Conservation (phyloP, 2,113 vertebrate species). For the Rhea pennata region DNA sequence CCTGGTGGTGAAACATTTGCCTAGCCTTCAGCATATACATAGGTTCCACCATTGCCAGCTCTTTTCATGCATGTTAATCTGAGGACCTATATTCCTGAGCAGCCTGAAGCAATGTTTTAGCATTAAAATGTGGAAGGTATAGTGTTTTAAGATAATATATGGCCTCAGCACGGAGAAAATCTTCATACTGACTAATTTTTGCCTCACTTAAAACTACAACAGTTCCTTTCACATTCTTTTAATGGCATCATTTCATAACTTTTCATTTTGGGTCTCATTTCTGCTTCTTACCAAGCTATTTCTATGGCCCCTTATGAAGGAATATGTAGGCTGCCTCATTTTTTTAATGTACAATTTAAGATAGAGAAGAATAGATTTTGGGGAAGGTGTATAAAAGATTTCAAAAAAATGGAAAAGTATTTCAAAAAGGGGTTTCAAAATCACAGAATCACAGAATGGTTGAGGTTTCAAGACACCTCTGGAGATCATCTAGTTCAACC, state of each 20-base stretch:
- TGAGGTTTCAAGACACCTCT: too few relatives aligned
- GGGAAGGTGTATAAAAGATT: background rate
- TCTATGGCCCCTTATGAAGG: background rate
- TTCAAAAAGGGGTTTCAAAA: background rate
- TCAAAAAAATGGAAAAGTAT: background rate
- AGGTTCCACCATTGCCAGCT: too few relatives aligned
- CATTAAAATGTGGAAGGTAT: background rate
- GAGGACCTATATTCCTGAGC: background rate
- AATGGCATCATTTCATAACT: background rate
- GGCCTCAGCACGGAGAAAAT: background rate
- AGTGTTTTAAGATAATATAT: background rate
- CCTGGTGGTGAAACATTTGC: background rate
- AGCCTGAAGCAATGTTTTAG: background rate
- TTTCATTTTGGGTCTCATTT: background rate
- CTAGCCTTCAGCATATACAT: background rate
- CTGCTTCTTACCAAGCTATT: background rate
- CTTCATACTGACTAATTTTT: background rate
- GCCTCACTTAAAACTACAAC: background rate
- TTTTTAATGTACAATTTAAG: background rate
- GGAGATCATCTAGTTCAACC: too few relatives aligned
- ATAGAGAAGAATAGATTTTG: background rate
- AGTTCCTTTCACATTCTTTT: background rate
- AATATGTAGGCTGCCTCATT: rapidly evolving
- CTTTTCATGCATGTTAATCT: background rate
- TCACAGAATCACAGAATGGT: too few relatives aligned